These are phyloP conservation scores for Sphaerophoria rueppellii DNA, from an alignment of 2,888 invertebrate species.

Conservation along the genomic window DNA sequence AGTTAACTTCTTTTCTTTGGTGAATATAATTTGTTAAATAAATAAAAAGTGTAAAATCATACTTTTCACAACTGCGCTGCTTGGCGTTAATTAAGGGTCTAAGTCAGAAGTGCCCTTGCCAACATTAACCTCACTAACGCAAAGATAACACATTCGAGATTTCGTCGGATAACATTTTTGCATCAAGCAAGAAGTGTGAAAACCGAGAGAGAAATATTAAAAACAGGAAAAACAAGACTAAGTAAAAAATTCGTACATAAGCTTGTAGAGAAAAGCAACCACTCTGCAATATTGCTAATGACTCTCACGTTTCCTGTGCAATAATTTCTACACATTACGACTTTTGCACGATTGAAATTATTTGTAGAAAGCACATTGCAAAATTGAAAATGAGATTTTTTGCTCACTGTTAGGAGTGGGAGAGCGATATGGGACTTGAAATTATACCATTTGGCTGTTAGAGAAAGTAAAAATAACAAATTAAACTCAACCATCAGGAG, in stretches of 20 bases:
- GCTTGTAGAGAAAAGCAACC: neutral
- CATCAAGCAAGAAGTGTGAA: slow-evolving; percentile 39
- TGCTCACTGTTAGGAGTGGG: neutral
- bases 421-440: neutral
- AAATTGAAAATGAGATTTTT: slow-evolving; percentile 66
- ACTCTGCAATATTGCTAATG: slow-evolving; percentile 62
- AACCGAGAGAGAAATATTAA: slow-evolving; percentile 32
- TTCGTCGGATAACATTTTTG: slow-evolving; percentile 45
- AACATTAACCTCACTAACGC: neutral
- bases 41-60: slow-evolving; percentile 20
- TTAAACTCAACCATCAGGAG: slow-evolving; percentile 25
- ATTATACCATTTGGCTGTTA: neutral
- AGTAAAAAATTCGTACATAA: slow-evolving; percentile 19
- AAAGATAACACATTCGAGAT: slow-evolving; percentile 29
- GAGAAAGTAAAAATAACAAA: slow-evolving; percentile 7
- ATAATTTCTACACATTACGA: slow-evolving; percentile 62
- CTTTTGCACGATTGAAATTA: slow-evolving; percentile 62
- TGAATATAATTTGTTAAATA: slow-evolving; percentile 23
- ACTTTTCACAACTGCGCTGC: slow-evolving; percentile 9
- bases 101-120: neutral
- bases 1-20: too few relatives aligned
- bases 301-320: slow-evolving; percentile 69
- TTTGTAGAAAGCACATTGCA: slow-evolving; percentile 63
- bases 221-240: slow-evolving; percentile 3
- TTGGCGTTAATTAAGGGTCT: slow-evolving; percentile 16